Evolutionary conservation across 2,888 invertebrate genomes (phyloP).

Genomic region (Ptychoptera contaminata): DNA sequence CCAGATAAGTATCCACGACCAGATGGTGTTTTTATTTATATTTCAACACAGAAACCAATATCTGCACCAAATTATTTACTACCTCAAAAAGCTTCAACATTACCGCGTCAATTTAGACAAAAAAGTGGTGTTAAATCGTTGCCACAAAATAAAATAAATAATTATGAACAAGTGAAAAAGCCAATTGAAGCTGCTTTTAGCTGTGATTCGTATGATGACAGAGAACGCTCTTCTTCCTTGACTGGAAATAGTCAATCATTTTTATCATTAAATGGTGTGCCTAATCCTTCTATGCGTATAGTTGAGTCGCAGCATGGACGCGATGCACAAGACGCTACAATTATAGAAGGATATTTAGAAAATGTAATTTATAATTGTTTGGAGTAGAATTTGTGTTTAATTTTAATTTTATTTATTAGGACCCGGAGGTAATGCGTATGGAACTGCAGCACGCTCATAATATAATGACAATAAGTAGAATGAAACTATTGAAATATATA

Average conservation of each 20-base stretch:
- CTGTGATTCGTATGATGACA: background rate
- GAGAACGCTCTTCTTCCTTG: conserved; percentile 8
- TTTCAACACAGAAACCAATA: background rate
- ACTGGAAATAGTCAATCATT: background rate
- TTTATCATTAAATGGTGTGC: conserved; percentile 1
- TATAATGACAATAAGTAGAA: conserved; percentile 29
- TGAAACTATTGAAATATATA: conserved; percentile 31
- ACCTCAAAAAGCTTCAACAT: conserved; percentile 2
- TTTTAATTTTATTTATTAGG: conserved; percentile 18
- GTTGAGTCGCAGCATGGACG: background rate
- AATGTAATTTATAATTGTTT: conserved; percentile 19
- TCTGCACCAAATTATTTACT: background rate
- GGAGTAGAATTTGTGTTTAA: background rate
- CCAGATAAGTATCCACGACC: conserved; percentile 15
- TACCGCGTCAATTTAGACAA: conserved; percentile 7
- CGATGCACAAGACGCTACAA: conserved; percentile 15
- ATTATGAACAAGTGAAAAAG: too few relatives aligned
- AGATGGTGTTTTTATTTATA: background rate
- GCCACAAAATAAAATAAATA: too few relatives aligned
- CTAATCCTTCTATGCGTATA: background rate
- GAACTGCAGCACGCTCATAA: conserved; percentile 32
- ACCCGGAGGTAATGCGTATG: conserved; percentile 27
- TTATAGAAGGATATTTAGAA: conserved; percentile 30
- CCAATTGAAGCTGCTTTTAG: too few relatives aligned
- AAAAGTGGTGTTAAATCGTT: background rate